These are phyloP conservation scores for Dichetophora obliterata DNA, from an alignment of 2,888 invertebrate genomes.

Conservation along the genomic window DNA sequence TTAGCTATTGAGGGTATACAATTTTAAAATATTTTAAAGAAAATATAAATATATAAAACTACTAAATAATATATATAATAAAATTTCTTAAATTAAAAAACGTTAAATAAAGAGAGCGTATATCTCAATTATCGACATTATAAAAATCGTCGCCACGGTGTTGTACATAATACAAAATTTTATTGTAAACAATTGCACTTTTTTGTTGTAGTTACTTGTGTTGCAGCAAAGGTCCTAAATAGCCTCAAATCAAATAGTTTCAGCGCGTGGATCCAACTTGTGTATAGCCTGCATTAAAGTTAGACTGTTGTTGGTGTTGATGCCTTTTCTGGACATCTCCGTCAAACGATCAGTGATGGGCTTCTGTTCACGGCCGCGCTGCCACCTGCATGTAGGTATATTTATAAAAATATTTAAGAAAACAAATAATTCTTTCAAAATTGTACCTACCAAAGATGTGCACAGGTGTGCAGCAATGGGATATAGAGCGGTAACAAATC, in stretches of 20 bases:
- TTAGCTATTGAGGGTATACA: no score
- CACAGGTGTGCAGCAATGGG: constrained; percentile 78
- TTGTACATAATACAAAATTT: constrained; percentile 10
- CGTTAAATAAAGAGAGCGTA: not conserved
- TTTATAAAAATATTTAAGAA: not conserved
- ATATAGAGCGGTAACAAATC: constrained; percentile 79
- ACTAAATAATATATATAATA: not conserved
- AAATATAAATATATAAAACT: no score
- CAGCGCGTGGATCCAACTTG: constrained; percentile 71
- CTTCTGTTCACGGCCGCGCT: constrained; percentile 75
- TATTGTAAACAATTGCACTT: constrained; percentile 37
- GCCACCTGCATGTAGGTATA: constrained; percentile 72
- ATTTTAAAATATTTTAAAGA: no score
- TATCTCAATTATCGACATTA: not conserved
- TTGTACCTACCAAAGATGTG: constrained; percentile 74
- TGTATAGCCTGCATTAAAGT: constrained; percentile 78
- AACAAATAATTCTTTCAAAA: not conserved
- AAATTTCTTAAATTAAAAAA: not conserved
- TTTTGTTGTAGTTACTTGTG: not conserved
- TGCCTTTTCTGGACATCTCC: constrained; percentile 76
- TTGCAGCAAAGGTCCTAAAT: not conserved
- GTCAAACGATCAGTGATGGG: constrained; percentile 75
- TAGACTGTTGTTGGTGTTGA: constrained; percentile 74
- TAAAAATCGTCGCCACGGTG: not conserved
- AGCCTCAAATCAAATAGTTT: constrained; percentile 60